Conservation (phyloP, 2,888 invertebrate genomes). For the Raillietiella orientalis region DNA sequence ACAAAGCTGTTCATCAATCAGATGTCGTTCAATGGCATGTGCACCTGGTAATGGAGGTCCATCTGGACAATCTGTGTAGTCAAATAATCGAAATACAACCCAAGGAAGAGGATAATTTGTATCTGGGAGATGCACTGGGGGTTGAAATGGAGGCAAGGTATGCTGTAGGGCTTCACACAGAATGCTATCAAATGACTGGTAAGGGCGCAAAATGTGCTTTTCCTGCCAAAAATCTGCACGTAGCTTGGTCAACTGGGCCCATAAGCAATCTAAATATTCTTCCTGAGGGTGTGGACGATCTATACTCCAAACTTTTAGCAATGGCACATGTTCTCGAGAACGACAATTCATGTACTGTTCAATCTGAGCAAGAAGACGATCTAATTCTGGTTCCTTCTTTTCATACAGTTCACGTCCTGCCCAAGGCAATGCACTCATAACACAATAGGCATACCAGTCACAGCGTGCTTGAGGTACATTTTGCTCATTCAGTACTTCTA, state of each 20-base stretch:
- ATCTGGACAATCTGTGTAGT: slow-evolving; percentile 93
- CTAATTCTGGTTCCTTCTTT: slow-evolving; percentile 75
- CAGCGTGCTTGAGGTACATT: slow-evolving; percentile 50
- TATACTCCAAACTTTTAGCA: slow-evolving; percentile 73
- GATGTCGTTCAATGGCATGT: slow-evolving; percentile 84
- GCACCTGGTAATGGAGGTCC: slow-evolving; percentile 49
- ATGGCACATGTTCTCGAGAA: slow-evolving; percentile 68
- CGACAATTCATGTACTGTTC: slow-evolving; percentile 74
- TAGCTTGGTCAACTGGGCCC: slow-evolving; percentile 73
- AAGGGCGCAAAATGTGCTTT: slow-evolving; percentile 77
- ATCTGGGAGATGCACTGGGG: slow-evolving; percentile 70
- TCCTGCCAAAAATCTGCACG: slow-evolving; percentile 86
- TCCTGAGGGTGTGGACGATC: slow-evolving; percentile 86
- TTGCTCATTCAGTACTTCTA: slow-evolving; percentile 78
- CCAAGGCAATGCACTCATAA: slow-evolving; percentile 76
- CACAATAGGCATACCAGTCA: slow-evolving; percentile 32
- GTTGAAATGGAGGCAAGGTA: slow-evolving; percentile 58
- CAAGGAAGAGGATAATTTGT: slow-evolving; percentile 76
- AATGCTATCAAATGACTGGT: slow-evolving; percentile 76
- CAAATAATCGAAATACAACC: slow-evolving; percentile 76
- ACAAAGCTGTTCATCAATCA: slow-evolving; percentile 87
- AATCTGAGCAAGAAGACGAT: slow-evolving; percentile 57
- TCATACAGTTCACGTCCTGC: slow-evolving; percentile 83
- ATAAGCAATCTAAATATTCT: slow-evolving; percentile 73
- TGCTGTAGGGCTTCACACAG: slow-evolving; percentile 87